A percentile compares a stretch with the other conserved stretches of the same genome.
Conservation (phyloP, 2,888 invertebrate species). For the Megamerina dolium region DNA sequence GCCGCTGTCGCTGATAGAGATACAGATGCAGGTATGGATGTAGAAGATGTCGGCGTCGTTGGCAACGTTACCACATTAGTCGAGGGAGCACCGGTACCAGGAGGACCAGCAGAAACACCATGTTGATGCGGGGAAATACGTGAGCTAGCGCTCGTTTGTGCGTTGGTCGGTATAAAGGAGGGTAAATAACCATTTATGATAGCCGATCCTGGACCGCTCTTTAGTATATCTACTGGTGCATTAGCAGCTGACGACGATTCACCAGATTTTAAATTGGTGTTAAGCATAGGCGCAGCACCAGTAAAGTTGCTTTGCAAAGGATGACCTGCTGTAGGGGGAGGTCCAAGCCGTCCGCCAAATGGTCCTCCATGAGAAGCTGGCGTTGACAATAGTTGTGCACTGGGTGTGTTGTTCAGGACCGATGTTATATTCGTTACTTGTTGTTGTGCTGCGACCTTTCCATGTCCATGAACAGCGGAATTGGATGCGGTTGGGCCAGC, state of each 20-base stretch:
- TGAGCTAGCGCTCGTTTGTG: constrained; percentile 16
- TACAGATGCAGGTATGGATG: constrained; percentile 7
- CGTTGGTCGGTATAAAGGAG: constrained; percentile 18
- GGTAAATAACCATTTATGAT: constrained; percentile 24
- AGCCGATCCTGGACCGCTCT: constrained; percentile 12
- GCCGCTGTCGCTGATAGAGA: constrained; percentile 17
- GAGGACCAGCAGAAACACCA: no score
- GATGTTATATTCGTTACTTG: background rate
- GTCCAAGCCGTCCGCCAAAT: constrained; percentile 35
- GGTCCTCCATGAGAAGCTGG: constrained; percentile 30
- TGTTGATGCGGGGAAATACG: constrained; percentile 23
- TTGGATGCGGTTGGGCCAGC: constrained; percentile 36
- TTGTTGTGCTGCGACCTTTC: constrained; percentile 17
- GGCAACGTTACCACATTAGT: no score
- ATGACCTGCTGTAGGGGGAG: constrained; percentile 21
- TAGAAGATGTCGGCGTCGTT: constrained; percentile 15
- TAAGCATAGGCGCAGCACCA: constrained; percentile 11
- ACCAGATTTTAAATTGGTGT: constrained; percentile 16
- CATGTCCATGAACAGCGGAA: constrained; percentile 40
- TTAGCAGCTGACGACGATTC: constrained; percentile 11
- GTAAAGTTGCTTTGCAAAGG: constrained; percentile 17
- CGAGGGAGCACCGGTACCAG: no score
- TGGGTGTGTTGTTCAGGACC: background rate
- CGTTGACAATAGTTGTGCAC: background rate
- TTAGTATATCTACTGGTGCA: constrained; percentile 1